These are phyloP conservation scores for Nasalis larvatus DNA, from an alignment of 2,113 vertebrate genomes.

Conservation along the genomic window DNA sequence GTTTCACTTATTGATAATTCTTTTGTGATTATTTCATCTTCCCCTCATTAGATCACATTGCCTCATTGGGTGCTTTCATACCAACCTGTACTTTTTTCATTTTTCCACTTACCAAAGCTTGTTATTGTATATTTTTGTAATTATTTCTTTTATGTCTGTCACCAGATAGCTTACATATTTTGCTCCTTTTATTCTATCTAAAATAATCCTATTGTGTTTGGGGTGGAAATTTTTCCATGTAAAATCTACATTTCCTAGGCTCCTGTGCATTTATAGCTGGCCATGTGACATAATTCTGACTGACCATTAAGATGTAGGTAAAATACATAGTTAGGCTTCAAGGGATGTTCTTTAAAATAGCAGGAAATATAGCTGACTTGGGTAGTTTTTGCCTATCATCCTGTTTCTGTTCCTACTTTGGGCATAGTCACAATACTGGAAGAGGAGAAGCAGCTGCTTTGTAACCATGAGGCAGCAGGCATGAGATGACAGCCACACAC, in stretches of 20 bases:
- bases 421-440: neutral
- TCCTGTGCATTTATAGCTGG: neutral
- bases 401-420: neutral
- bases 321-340: neutral
- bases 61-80: neutral
- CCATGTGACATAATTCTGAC: neutral
- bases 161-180: neutral
- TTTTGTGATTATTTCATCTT: neutral
- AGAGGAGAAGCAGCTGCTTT: neutral
- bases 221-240: neutral
- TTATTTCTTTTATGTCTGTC: neutral
- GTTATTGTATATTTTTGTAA: neutral
- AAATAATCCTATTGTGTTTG: conserved; percentile 7
- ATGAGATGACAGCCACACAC: neutral
- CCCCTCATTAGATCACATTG: neutral
- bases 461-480: neutral
- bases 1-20: neutral
- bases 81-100: neutral
- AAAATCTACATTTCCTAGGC: neutral
- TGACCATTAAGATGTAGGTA: neutral
- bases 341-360: neutral
- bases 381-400: neutral
- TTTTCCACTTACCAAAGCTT: neutral
- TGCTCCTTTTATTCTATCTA: neutral
- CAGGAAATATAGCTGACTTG: neutral